These are phyloP conservation scores for Eurois occulta DNA, from an alignment of 2,888 invertebrate genomes.

Conservation along the genomic window DNA sequence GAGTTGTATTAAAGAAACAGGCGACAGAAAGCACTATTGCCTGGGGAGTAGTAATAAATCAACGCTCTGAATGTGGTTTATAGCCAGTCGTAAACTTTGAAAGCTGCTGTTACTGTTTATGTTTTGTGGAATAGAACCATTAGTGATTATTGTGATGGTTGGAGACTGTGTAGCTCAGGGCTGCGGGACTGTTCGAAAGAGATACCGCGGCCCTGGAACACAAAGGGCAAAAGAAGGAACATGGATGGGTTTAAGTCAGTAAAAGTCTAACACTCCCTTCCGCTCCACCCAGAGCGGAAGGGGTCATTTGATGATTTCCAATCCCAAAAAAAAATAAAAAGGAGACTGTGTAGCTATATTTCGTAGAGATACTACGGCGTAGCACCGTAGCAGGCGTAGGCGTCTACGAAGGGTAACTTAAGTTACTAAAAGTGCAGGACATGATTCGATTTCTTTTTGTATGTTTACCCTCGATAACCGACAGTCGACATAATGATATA, in stretches of 20 bases:
- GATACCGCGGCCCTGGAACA: no score
- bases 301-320: no score
- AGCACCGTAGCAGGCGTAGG: slow-evolving; percentile 48
- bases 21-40: slow-evolving; percentile 65
- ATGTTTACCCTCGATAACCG: background rate
- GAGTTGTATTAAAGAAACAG: slow-evolving; percentile 49
- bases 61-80: slow-evolving; percentile 69
- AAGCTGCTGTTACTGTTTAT: slow-evolving; percentile 70
- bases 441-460: background rate
- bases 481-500: slow-evolving; percentile 1
- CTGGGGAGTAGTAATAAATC: slow-evolving; percentile 69
- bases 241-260: no score
- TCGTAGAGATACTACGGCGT: slow-evolving; percentile 59
- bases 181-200: no score
- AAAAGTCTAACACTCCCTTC: no score
- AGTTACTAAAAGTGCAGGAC: background rate
- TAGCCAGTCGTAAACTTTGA: slow-evolving; percentile 72
- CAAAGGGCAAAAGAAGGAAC: no score
- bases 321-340: no score
- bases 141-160: slow-evolving; percentile 64
- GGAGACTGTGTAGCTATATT: slow-evolving; percentile 21
- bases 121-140: slow-evolving; percentile 64
- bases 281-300: no score
- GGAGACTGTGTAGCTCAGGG: slow-evolving; percentile 25
- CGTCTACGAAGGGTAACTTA: slow-evolving; percentile 36